Evolutionary conservation across 2,888 invertebrate genomes (phyloP).

Genomic region (Lasiommata megera): DNA sequence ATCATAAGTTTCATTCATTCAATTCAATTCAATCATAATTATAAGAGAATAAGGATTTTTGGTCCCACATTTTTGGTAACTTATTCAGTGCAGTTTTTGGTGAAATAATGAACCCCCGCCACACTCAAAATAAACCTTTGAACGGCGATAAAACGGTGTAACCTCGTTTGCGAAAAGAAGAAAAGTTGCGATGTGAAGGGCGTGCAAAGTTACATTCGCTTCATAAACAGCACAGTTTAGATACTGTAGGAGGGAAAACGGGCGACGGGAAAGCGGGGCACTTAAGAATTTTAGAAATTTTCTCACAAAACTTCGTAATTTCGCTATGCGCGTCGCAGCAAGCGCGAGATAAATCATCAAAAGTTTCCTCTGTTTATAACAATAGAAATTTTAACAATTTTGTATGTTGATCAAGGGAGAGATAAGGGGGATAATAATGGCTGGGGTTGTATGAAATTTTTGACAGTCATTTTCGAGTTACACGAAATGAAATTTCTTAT

Average conservation of each 20-base stretch:
- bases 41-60: no score
- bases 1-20: no score
- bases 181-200: slow-evolving; percentile 71
- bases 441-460: no score
- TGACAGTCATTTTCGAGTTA: no score
- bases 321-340: slow-evolving; percentile 34
- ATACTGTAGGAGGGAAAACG: slow-evolving; percentile 43
- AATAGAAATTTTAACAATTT: slow-evolving; percentile 15
- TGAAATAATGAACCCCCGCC: neutral
- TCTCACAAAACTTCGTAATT: slow-evolving; percentile 67
- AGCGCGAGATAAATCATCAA: slow-evolving; percentile 31
- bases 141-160: slow-evolving; percentile 59
- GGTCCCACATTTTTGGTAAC: no score
- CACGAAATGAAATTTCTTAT: no score
- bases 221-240: slow-evolving; percentile 58
- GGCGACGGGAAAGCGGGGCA: slow-evolving; percentile 51
- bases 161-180: slow-evolving; percentile 60
- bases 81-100: neutral
- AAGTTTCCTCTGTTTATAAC: slow-evolving; percentile 24
- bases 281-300: slow-evolving; percentile 77
- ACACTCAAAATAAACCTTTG: slow-evolving; percentile 40
- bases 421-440: neutral
- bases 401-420: slow-evolving; percentile 3
- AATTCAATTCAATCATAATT: no score
- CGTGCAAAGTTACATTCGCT: slow-evolving; percentile 67